These are phyloP conservation scores for Archegozetes longisetosus DNA, from an alignment of 1,140 invertebrate genomes.

Conservation along the genomic window DNA sequence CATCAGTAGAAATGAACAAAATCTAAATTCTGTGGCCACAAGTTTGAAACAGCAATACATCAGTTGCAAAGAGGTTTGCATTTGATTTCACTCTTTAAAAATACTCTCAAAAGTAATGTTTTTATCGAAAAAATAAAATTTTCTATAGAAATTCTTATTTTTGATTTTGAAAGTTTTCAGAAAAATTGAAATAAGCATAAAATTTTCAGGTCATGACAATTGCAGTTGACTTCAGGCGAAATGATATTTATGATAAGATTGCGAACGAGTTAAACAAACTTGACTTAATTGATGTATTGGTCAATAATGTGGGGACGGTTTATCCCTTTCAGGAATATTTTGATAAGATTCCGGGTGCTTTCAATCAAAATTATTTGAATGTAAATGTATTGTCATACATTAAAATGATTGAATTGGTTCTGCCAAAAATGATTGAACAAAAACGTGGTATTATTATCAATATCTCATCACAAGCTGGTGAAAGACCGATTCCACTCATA, in stretches of 20 bases:
- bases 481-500: neutral
- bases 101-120: neutral
- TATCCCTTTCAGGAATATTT: neutral
- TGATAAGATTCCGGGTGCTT: neutral
- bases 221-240: conserved; percentile 12
- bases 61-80: conserved; percentile 1
- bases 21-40: neutral
- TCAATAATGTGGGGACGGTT: conserved; percentile 4
- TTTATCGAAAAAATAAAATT: neutral
- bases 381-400: conserved; percentile 1
- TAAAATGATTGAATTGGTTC: neutral
- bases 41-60: conserved; percentile 1
- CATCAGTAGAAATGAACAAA: too few relatives aligned
- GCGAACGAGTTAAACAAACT: neutral
- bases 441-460: conserved; percentile 5
- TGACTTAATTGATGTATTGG: neutral
- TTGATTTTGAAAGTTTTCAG: neutral
- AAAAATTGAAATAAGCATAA: neutral
- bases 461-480: neutral
- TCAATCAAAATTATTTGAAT: neutral
- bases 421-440: conserved; percentile 7
- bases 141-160: neutral
- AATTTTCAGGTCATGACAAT: neutral
- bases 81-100: too few relatives aligned
- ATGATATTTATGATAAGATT: conserved; percentile 10